phyloP scores from a whole-genome alignment of 2,888 invertebrate species.

The Tipula helvola region DNA sequence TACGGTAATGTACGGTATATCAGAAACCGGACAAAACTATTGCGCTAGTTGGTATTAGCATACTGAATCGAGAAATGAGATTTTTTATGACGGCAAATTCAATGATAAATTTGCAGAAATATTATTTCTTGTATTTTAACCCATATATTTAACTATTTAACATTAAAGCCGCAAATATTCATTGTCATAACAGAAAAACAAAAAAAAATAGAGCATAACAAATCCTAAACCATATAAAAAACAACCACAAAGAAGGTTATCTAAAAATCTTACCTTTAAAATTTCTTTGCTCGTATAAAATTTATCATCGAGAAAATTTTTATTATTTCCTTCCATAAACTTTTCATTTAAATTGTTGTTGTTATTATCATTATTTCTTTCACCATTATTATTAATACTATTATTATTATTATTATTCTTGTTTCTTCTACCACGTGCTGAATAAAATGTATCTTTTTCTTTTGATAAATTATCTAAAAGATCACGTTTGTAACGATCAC shows the following conservation, averaged over 20 bases:
- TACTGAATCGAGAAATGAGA: too few species aligned
- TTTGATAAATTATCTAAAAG: conserved; percentile 14
- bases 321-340: background rate
- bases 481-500: conserved; percentile 11
- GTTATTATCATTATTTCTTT: conserved; percentile 4
- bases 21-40: too few species aligned
- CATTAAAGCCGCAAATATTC: background rate
- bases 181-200: background rate
- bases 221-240: background rate
- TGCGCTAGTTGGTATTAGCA: too few species aligned
- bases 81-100: too few species aligned
- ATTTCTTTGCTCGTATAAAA: background rate
- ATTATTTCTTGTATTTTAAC: too few species aligned
- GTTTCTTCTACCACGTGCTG: conserved; percentile 13
- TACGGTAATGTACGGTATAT: too few species aligned
- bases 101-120: too few species aligned
- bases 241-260: background rate
- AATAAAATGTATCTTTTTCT: conserved; percentile 14
- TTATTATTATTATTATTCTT: background rate
- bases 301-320: background rate
- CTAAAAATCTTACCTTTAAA: background rate
- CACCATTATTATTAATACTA: background rate
- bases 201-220: background rate
- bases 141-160: background rate
- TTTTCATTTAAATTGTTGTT: background rate